Evolutionary conservation across 2,888 invertebrate genomes (phyloP), one percentile per base, ranked within the genome.

Genomic region (Cosmopolites sordidus): DNA sequence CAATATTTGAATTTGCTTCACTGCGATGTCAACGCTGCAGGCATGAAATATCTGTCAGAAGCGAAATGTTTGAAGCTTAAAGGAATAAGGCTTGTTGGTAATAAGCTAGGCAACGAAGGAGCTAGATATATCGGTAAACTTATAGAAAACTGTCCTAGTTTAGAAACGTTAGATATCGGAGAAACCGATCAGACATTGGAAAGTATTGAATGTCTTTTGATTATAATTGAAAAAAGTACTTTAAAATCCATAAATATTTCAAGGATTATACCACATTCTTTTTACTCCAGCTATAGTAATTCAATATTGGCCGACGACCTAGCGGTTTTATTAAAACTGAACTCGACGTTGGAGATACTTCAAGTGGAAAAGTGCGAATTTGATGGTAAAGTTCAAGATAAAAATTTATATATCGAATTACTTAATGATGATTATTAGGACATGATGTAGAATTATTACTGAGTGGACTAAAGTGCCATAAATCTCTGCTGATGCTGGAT

Each of bases 331-430:
- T 41, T 65, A 15, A 63, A 60, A 51, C 55, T 64, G 53, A 77
- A 77, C 60, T 59, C 48, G 8, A 72, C 70, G 2, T 70, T 84
- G 27, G 70, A 75, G 0, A 82, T 82, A 60, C 64, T 84, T 9
- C 79, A 81, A 69, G 67, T 81, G 16, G 81, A 81, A 64, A 84
- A 83, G 61, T 81, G 79, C 58, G 73, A 77, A 63, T 78, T 84
- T 29, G 75, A 77, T 11, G 78, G 80, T 0, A 33, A 33, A 4
- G 11, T 12, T 33, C 22, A n/a, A n/a, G n/a, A n/a, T n/a, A 22
- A 22, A 22, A 22, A 22, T 22, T 8, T 22, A 22, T 22, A 5
- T 22, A 22, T 22, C 8, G n/a, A n/a, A n/a, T n/a, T n/a, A n/a
- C n/a, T n/a, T n/a, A n/a, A n/a, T n/a, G n/a, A n/a, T n/a, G n/a